Conservation (phyloP, 1,140 invertebrate species). For the Orchestia grillus region DNA sequence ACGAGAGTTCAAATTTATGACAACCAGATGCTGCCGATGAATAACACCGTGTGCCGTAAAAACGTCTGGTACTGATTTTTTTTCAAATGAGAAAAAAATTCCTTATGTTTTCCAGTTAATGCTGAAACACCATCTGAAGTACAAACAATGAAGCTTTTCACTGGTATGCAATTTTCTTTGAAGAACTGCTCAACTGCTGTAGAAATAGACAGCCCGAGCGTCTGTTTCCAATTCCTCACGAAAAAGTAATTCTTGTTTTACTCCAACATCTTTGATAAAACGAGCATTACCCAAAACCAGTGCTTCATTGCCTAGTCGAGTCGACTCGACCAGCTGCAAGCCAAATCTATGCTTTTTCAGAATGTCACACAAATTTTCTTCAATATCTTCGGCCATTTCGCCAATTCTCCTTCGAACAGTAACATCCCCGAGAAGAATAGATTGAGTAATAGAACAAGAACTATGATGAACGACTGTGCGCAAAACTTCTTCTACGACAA, state of each 20-base stretch:
- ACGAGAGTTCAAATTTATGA: neutral
- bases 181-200: neutral
- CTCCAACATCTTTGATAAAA: constrained; percentile 50
- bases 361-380: constrained; percentile 61
- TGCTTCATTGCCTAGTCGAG: constrained; percentile 57
- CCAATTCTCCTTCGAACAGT: constrained; percentile 58
- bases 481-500: neutral
- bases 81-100: constrained; percentile 49
- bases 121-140: constrained; percentile 15
- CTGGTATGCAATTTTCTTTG: neutral
- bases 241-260: constrained; percentile 43
- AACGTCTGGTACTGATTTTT: neutral
- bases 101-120: constrained; percentile 20
- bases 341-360: constrained; percentile 51
- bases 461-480: constrained; percentile 57
- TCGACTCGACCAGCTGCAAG: constrained; percentile 59
- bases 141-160: neutral
- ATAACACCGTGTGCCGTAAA: neutral
- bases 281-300: constrained; percentile 58
- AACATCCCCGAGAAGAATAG: constrained; percentile 58
- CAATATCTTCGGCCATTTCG: constrained; percentile 60
- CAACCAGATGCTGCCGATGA: neutral
- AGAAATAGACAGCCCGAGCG: constrained; percentile 1
- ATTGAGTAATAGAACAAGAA: constrained; percentile 46
- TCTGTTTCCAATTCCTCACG: constrained; percentile 58